These are phyloP conservation scores for Laodelphax striatellus DNA, from an alignment of 1,140 invertebrate genomes.

Conservation along the genomic window DNA sequence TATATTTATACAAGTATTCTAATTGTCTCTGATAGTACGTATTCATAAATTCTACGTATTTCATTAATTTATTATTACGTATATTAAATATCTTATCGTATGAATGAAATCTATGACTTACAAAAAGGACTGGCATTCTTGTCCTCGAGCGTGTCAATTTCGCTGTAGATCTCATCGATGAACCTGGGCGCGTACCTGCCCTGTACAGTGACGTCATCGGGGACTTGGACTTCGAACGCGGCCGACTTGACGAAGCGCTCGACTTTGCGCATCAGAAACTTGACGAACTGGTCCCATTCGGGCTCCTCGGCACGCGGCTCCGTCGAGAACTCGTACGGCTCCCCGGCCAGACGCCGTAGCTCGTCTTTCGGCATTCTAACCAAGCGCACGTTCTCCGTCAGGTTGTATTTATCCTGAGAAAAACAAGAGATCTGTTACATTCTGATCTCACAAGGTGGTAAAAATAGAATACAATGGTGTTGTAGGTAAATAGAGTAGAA, in stretches of 20 bases:
- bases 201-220: conserved; percentile 50
- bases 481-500: no score
- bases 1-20: no score
- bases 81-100: no score
- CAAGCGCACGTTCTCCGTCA: conserved; percentile 57
- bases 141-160: conserved; percentile 65
- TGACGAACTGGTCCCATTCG: conserved; percentile 65
- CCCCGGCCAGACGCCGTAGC: conserved; percentile 41
- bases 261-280: conserved; percentile 55
- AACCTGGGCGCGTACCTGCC: conserved; percentile 61
- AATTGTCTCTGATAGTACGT: no score
- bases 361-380: conserved; percentile 49
- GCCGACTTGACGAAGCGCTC: conserved; percentile 62
- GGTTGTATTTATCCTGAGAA: conserved; percentile 38
- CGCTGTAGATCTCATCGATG: conserved; percentile 67
- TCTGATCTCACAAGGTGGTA: no score
- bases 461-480: no score
- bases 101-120: conserved; percentile 45
- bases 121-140: conserved; percentile 65
- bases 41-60: no score
- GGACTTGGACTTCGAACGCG: conserved; percentile 55
- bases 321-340: conserved; percentile 52
- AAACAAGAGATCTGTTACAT: no score
- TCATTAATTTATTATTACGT: no score
- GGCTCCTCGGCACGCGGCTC: conserved; percentile 51